Evolutionary conservation across 2,888 invertebrate genomes (phyloP).

Genomic region (Drosophila aldrichi): DNA sequence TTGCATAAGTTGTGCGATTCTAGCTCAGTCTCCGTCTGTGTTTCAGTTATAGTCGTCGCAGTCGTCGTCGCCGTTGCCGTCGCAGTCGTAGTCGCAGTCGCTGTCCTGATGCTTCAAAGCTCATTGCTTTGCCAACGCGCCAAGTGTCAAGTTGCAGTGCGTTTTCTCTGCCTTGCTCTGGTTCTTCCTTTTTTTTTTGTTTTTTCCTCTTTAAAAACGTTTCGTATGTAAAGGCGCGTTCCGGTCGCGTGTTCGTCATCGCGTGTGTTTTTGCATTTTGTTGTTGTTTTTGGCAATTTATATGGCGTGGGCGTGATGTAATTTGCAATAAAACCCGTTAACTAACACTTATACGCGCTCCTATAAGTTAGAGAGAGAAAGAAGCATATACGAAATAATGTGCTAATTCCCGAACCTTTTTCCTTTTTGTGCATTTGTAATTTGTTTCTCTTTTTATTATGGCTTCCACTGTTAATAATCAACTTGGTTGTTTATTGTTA

Average conservation of each 20-base stretch:
- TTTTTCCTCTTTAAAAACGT: constrained; percentile 20
- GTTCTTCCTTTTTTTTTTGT: constrained; percentile 2
- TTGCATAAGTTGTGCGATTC: constrained; percentile 68
- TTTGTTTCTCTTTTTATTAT: constrained; percentile 22
- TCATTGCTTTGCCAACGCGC: constrained; percentile 70
- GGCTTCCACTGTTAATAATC: constrained; percentile 65
- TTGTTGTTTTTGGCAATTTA: constrained; percentile 39
- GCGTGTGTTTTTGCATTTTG: constrained; percentile 50
- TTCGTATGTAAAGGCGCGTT: constrained; percentile 62
- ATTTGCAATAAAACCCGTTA: constrained; percentile 77
- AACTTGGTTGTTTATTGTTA: constrained; percentile 74
- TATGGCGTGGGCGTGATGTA: constrained; percentile 74
- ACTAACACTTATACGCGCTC: constrained; percentile 57
- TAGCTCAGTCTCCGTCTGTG: constrained; percentile 36
- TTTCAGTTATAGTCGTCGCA: constrained; percentile 15
- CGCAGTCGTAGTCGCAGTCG: constrained; percentile 19
- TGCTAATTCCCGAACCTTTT: constrained; percentile 63
- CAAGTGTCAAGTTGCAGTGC: constrained; percentile 64
- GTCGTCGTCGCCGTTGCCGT: constrained; percentile 19
- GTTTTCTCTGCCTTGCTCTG: constrained; percentile 22
- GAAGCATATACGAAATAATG: constrained; percentile 50
- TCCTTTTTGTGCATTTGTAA: constrained; percentile 23
- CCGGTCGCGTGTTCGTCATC: constrained; percentile 75
- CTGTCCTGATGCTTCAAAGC: constrained; percentile 50
- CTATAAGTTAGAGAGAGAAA: neutral